These are phyloP conservation scores for Fragariocoptes setiger DNA, from an alignment of 1,140 invertebrate species.

Conservation along the genomic window DNA sequence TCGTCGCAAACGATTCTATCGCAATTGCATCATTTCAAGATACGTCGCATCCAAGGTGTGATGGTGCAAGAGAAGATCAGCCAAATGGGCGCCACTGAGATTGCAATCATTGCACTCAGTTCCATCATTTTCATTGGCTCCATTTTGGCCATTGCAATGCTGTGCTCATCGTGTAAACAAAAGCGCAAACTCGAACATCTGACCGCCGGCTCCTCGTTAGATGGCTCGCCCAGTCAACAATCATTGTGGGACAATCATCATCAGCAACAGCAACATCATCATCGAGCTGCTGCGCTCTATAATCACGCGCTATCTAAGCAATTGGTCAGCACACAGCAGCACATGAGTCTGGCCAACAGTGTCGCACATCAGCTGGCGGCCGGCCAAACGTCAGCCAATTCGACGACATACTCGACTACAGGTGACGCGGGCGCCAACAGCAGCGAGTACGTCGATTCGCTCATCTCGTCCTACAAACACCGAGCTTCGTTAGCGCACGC, in stretches of 20 bases:
- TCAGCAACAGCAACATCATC: too few relatives aligned
- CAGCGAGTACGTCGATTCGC: slow-evolving; percentile 8
- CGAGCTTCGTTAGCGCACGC: background rate
- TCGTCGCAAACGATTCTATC: slow-evolving; percentile 26
- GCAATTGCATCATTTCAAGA: slow-evolving; percentile 22
- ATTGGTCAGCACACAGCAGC: background rate
- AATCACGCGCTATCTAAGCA: background rate
- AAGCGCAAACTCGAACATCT: slow-evolving; percentile 10
- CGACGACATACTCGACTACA: background rate
- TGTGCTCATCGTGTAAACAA: slow-evolving; percentile 14
- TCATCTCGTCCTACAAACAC: slow-evolving; percentile 7
- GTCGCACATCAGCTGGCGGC: background rate
- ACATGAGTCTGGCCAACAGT: background rate
- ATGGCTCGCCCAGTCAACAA: background rate
- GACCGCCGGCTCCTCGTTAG: background rate
- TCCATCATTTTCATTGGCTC: slow-evolving; percentile 43
- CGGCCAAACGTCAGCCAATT: background rate
- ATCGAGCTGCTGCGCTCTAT: background rate
- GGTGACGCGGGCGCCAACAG: slow-evolving; percentile 4
- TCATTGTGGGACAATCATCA: background rate
- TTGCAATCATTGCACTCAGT: slow-evolving; percentile 38
- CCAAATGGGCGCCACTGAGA: slow-evolving; percentile 34
- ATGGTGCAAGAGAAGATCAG: slow-evolving; percentile 19
- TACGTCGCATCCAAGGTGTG: slow-evolving; percentile 18
- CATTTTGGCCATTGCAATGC: slow-evolving; percentile 27